Evolutionary conservation across 2,888 invertebrate species (phyloP), one percentile per base, ranked within the genome.

Genomic region (Erebia ligea): DNA sequence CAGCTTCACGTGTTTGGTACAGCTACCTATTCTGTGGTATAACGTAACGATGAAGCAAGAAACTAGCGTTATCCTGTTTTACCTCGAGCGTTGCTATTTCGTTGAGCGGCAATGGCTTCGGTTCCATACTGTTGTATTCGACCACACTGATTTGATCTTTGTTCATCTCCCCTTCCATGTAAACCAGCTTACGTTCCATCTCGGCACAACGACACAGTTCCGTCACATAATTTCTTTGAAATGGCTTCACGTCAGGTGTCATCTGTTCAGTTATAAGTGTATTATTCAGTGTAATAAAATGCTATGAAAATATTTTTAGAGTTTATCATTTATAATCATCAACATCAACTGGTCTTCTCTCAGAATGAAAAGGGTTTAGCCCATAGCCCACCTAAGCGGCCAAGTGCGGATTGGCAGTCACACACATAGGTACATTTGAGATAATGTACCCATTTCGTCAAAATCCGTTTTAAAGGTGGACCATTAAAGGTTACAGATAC

Each of bases 121-220:
- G 96, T 3, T 90, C 91, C 68, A 70, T 50, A 17, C 94, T 94
- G 0, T 90, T 90, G 15, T 95, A 94, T 73, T 96, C 95, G 84
- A 87, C 88, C 91, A 94, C 68, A 3, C 94, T 93, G 67, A 98
- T 96, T 0, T 94, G 92, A 78, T 97, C 97, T 82, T 96, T 96
- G 73, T 89, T 92, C 80, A 98, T 95, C 88, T 98, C 97, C 0
- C 94, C 92, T 81, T 97, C 96, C 82, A 98, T 95, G 81, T 95
- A 97, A 8, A 95, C 88, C 40, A 97, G 90, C 81, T 96, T 96
- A 54, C 97, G 93, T 84, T 97, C 97, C 96, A 98, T 96, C 84
- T 98, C 97, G 77, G 97, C 96, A 86, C 96, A 98, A 73, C 98
- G 94, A 70, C 97, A 94, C 17, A 98, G 95, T 85, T 98, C 98